phyloP scores from a whole-genome alignment of 2,797 vertebrate species.

The Pseudopleuronectes americanus region DNA sequence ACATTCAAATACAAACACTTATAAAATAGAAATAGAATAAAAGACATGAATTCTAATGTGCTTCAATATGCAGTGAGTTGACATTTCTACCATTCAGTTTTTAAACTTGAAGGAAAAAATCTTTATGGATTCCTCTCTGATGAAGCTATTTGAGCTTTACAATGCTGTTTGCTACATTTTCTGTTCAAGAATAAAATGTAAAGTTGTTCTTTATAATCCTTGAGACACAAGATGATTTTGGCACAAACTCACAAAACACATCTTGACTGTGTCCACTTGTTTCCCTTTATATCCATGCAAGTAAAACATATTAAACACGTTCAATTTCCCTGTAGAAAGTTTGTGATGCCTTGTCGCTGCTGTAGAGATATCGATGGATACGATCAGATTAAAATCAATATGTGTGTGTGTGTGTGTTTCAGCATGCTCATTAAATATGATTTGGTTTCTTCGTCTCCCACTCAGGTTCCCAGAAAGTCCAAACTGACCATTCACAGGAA shows the following conservation, averaged over 20 bases:
- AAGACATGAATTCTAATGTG: slow-evolving; percentile 33
- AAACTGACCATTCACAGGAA: slow-evolving; percentile 95
- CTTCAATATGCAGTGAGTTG: slow-evolving; percentile 10
- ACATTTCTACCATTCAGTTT: slow-evolving; percentile 12
- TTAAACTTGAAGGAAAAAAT: slow-evolving; percentile 5
- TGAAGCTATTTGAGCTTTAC: slow-evolving; percentile 30
- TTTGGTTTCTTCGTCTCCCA: slow-evolving; percentile 25
- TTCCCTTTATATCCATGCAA: neutral
- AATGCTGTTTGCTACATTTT: neutral
- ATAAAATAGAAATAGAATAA: slow-evolving; percentile 7
- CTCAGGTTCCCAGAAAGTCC: slow-evolving; percentile 96
- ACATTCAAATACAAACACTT: slow-evolving; percentile 27
- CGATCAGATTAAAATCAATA: slow-evolving; percentile 20
- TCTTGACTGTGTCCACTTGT: neutral
- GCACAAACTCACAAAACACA: slow-evolving; percentile 6
- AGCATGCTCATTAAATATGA: slow-evolving; percentile 4
- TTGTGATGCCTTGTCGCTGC: slow-evolving; percentile 3
- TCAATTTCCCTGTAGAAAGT: neutral
- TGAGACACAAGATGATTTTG: slow-evolving; percentile 10
- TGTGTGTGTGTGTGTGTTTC: slow-evolving; percentile 13
- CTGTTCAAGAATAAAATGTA: slow-evolving; percentile 5
- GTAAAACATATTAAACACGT: slow-evolving; percentile 7
- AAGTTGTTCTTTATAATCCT: neutral
- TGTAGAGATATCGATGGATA: slow-evolving; percentile 15
- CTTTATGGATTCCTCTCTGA: slow-evolving; percentile 9